Base-by-base conservation (phyloP, 2,888 invertebrate species). In the Lasioglossum villosulum region DNA sequence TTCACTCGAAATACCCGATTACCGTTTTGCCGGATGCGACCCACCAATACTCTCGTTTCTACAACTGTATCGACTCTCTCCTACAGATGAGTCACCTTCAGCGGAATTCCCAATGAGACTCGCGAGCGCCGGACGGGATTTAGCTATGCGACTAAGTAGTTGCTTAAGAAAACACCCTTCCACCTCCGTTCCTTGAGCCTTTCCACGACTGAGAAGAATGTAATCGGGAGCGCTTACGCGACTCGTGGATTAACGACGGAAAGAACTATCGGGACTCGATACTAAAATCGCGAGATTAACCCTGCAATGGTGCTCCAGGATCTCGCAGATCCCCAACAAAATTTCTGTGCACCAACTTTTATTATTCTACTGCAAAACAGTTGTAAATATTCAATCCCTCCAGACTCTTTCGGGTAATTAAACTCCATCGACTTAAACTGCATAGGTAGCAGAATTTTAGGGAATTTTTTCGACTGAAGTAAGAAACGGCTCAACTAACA, bases 81-180 rank as follows among this genome's bases (percentile, higher is more conserved):
- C 34, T 8, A 19, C 19, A 34, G 34, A 23, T 23, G 23, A 68
- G 68, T 37, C 19, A 37, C 12, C 37, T 34, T 12, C 23, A 72
- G 56, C 80, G 71, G 90, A 90, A 89, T 90, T 90, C 86, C 42
- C 79, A 86, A 89, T 89, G 88, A 86, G 79, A 37, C 70, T 79
- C 82, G 70, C 82, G 59, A 88, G 73, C 75, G 77, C 88, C 81
- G 81, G 83, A 87, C 88, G 80, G 87, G 82, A 88, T 90, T 90
- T 90, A 85, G 79, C 86, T 90, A 83, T 68, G 82, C 86, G 81
- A 82, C 84, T 90, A 89, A 88, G 89, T 90, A 87, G 80, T 88
- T 82, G 75, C 88, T 89, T 89, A 86, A 85, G 88, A 85, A 88
- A 90, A 90, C 86, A 85, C 83, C 75, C 70, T 4, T 1, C 59